Base-by-base conservation (phyloP, 2,797 vertebrate genomes). In the Sebastolobus alascanus region DNA sequence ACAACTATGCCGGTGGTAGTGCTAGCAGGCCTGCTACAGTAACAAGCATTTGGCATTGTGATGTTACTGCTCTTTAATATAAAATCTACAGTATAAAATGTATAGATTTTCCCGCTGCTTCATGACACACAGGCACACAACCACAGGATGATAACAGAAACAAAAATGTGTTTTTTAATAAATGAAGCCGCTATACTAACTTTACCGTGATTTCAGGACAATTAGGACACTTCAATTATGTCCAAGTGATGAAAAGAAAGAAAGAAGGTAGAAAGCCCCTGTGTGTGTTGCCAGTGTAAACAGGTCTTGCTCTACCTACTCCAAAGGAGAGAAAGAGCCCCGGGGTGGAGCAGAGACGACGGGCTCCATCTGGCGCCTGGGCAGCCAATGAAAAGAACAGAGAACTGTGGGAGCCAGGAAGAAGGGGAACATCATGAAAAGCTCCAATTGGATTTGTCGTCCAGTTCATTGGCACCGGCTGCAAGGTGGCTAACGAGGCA, bases 361-460 rank as follows among this genome's bases (percentile, higher is more conserved):
- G 77, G 86, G 79, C 86, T 94, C 95, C 95, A 96, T 96, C 95
- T 96, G 95, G 89, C 63, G 72, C 82, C 80, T 82, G 89, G 94
- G 94, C 93, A 94, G 83, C 89, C 80, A 93, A 93, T 94, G 87
- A 95, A 94, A 95, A 95, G 94, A 89, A 89, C 35, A 25, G 85
- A 87, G 89, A 61, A 78, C 73, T 55, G 83, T 64, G 83, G 66
- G 80, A 84, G 91, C 92, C 93, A 93, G 80, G 87, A 87, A 89
- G 90, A 91, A 88, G 84, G 78, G 88, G 87, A 84, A 84, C 90
- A 90, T 86, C 89, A 93, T 91, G 87, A 93, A 94, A 92, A 85
- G 89, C 87, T 93, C 87, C 89, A 84, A 83, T 90, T 86, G 90
- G 89, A 91, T 91, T 88, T 91, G 91, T 92, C 66, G 82, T 90